phyloP scores from a whole-genome alignment of 2,888 invertebrate species.

The Platerodrilus igneus region DNA sequence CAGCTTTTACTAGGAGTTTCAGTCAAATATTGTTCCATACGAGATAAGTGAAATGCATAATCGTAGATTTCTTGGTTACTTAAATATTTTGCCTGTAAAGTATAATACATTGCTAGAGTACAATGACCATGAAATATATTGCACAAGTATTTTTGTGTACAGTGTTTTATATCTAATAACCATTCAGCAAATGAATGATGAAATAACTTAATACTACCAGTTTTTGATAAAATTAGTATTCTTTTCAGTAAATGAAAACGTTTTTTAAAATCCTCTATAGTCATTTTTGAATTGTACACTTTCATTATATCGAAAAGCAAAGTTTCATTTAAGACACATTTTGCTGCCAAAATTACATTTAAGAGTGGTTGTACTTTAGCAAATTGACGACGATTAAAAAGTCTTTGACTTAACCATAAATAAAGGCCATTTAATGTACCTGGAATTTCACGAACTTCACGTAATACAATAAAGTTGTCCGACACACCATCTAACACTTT shows the following conservation, averaged over 20 bases:
- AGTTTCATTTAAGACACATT: slow-evolving; percentile 76
- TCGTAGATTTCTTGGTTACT: slow-evolving; percentile 72
- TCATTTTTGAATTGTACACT: slow-evolving; percentile 73
- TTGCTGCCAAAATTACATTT: slow-evolving; percentile 82
- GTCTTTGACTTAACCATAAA: slow-evolving; percentile 88
- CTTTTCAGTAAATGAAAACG: slow-evolving; percentile 69
- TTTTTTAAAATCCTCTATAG: slow-evolving; percentile 74
- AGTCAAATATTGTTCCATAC: slow-evolving; percentile 59
- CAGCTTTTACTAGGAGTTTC: slow-evolving; percentile 49
- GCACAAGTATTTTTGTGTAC: slow-evolving; percentile 90
- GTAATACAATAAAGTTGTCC: slow-evolving; percentile 85
- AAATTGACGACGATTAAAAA: slow-evolving; percentile 86
- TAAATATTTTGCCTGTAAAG: slow-evolving; percentile 63
- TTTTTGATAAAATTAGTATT: slow-evolving; percentile 55
- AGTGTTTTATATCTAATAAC: slow-evolving; percentile 96
- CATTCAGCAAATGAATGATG: slow-evolving; percentile 94
- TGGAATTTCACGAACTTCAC: slow-evolving; percentile 90
- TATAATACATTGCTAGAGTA: slow-evolving; percentile 79
- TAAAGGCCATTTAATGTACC: slow-evolving; percentile 93
- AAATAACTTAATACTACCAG: slow-evolving; percentile 68
- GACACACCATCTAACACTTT: slow-evolving; percentile 88
- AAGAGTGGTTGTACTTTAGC: slow-evolving; percentile 79
- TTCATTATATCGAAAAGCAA: slow-evolving; percentile 78
- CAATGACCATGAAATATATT: slow-evolving; percentile 83
- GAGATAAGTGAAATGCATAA: slow-evolving; percentile 65